Conservation (phyloP, 2,113 vertebrate genomes). For the Nymphicus hollandicus region DNA sequence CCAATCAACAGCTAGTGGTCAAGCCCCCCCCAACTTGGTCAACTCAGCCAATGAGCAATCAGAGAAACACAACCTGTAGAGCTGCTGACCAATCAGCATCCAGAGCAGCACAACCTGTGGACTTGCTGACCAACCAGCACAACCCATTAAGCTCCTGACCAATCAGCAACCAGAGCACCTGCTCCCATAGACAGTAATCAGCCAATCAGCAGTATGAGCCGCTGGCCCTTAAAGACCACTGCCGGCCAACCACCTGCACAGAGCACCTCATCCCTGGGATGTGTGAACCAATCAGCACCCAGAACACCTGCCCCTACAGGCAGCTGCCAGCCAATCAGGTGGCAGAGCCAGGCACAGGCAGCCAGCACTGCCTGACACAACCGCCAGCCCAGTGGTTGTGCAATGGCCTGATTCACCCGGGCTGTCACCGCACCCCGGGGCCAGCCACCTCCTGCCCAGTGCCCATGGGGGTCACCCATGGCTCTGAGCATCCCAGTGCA, state of each 20-base stretch:
- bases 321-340: neutral
- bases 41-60: neutral
- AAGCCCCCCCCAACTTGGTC: neutral
- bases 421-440: neutral
- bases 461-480: fast-evolving
- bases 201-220: neutral
- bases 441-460: neutral
- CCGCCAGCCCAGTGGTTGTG: fast-evolving
- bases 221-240: neutral
- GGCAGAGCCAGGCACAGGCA: fast-evolving
- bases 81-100: neutral
- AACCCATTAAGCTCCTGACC: neutral
- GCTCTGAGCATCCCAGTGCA: fast-evolving
- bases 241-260: neutral
- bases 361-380: neutral
- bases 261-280: too few species aligned
- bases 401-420: neutral
- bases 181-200: neutral
- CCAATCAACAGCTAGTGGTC: neutral
- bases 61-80: neutral
- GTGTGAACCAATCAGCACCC: neutral
- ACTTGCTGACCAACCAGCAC: neutral
- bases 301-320: neutral
- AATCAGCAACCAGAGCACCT: neutral
- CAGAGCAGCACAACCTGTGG: neutral